A percentile compares a stretch with the other conserved stretches of the same genome.
phyloP scores from a whole-genome alignment of 2,113 vertebrate species.

The Nerophis ophidion region DNA sequence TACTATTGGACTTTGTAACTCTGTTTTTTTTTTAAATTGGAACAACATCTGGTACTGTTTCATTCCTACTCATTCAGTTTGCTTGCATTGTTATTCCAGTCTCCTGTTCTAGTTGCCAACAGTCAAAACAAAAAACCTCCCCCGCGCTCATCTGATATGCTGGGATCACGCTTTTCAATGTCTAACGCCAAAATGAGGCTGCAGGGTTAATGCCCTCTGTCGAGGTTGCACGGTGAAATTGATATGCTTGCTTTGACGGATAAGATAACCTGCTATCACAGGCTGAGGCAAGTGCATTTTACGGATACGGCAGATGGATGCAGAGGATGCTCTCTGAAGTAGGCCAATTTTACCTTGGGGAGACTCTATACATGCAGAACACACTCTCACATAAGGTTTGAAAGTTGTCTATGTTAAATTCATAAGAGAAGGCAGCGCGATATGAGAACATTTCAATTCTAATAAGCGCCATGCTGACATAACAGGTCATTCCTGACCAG shows the following conservation, averaged over 20 bases:
- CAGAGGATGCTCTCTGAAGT: slow-evolving; percentile 55
- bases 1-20: background rate
- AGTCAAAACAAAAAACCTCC: slow-evolving; percentile 30
- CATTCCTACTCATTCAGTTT: slow-evolving; percentile 3
- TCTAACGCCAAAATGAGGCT: slow-evolving; percentile 40
- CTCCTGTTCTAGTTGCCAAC: slow-evolving; percentile 18
- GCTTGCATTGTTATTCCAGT: slow-evolving; percentile 5
- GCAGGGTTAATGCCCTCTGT: slow-evolving; percentile 57
- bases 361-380: slow-evolving; percentile 34
- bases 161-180: slow-evolving; percentile 45
- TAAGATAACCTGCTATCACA: slow-evolving; percentile 54
- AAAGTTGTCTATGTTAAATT: slow-evolving; percentile 45
- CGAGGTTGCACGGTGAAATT: slow-evolving; percentile 45
- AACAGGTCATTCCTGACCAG: slow-evolving; percentile 10
- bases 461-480: background rate
- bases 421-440: slow-evolving; percentile 14
- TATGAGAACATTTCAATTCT: slow-evolving; percentile 13
- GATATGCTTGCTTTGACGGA: slow-evolving; percentile 59
- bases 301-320: slow-evolving; percentile 54
- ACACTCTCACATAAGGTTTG: slow-evolving; percentile 38
- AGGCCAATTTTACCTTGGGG: slow-evolving; percentile 59
- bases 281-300: slow-evolving; percentile 49
- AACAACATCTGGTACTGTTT: slow-evolving; percentile 6
- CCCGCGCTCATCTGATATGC: slow-evolving; percentile 33
- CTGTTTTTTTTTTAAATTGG: background rate